Conservation (phyloP, 2,797 vertebrate species). For the Knipowitschia caucasica region DNA sequence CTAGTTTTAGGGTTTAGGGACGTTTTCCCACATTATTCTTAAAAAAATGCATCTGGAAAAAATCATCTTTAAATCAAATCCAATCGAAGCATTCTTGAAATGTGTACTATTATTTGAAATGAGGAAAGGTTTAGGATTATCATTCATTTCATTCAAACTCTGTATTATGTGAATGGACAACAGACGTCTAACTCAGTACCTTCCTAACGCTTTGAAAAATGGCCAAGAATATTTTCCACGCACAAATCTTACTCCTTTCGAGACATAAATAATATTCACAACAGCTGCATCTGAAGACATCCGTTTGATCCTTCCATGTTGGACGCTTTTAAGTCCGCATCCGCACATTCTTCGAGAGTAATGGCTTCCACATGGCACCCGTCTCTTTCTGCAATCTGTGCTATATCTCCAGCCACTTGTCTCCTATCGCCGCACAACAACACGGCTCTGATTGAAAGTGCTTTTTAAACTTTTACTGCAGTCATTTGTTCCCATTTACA, state of each 20-base stretch:
- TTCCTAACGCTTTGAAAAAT: too few relatives aligned
- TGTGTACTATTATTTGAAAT: too few relatives aligned
- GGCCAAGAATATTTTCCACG: too few relatives aligned
- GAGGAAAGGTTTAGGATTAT: too few relatives aligned
- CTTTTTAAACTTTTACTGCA: conserved; percentile 5
- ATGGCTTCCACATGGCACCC: conserved; percentile 49
- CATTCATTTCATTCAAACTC: too few relatives aligned
- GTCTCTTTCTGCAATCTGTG: conserved; percentile 15
- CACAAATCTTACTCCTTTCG: conserved; percentile 5
- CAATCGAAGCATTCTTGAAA: too few relatives aligned
- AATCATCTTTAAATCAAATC: too few relatives aligned
- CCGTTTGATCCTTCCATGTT: conserved; percentile 43
- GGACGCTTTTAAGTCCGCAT: conserved; percentile 24
- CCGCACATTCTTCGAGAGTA: conserved; percentile 49
- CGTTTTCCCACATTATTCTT: too few relatives aligned
- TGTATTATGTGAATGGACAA: too few relatives aligned
- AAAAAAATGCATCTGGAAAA: too few relatives aligned
- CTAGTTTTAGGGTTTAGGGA: too few relatives aligned
- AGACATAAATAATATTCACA: conserved; percentile 6
- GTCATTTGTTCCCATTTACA: conserved; percentile 1
- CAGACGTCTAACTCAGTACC: too few relatives aligned
- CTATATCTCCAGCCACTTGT: conserved; percentile 6
- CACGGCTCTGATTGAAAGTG: neutral
- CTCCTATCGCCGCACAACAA: conserved; percentile 1
- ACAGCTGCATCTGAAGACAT: conserved; percentile 39